Evolutionary conservation across 2,888 invertebrate genomes (phyloP).

Genomic region (Amphiduros pacificus): DNA sequence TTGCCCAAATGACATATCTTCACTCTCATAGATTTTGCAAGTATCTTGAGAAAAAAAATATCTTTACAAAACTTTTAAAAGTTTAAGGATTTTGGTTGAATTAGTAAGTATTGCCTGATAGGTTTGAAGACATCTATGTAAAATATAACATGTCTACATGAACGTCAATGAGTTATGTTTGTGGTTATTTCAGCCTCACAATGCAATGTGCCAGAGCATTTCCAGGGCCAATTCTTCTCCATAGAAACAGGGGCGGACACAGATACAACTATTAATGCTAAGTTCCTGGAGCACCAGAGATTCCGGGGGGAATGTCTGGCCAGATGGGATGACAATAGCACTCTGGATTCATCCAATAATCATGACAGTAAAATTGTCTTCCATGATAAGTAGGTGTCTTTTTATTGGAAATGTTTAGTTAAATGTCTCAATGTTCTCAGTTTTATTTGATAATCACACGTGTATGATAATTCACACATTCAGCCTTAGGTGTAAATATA

Average conservation of each 20-base stretch:
- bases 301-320: conserved; percentile 1
- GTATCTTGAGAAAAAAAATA: too few species aligned
- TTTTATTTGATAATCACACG: not conserved
- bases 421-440: not conserved
- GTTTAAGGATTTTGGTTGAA: too few species aligned
- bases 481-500: too few species aligned
- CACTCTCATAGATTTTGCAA: too few species aligned
- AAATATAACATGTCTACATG: too few species aligned
- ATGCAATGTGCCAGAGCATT: conserved; percentile 26
- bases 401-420: not conserved
- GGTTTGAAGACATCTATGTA: too few species aligned
- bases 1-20: too few species aligned
- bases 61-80: too few species aligned
- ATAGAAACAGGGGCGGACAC: conserved; percentile 36
- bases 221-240: conserved; percentile 45
- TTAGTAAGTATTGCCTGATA: too few species aligned
- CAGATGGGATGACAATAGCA: conserved; percentile 1
- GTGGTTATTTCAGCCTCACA: not conserved
- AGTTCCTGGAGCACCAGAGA: conserved; percentile 12
- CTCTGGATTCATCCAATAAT: conserved; percentile 22
- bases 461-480: not conserved
- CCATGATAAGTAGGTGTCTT: conserved; percentile 11
- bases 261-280: conserved; percentile 34
- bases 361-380: conserved; percentile 24
- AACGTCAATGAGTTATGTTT: not conserved